Percentiles rank a stretch among this genome's conserved stretches.
These are phyloP conservation scores for Drosophila siamana DNA, from an alignment of 2,888 invertebrate genomes.

Conservation along the genomic window DNA sequence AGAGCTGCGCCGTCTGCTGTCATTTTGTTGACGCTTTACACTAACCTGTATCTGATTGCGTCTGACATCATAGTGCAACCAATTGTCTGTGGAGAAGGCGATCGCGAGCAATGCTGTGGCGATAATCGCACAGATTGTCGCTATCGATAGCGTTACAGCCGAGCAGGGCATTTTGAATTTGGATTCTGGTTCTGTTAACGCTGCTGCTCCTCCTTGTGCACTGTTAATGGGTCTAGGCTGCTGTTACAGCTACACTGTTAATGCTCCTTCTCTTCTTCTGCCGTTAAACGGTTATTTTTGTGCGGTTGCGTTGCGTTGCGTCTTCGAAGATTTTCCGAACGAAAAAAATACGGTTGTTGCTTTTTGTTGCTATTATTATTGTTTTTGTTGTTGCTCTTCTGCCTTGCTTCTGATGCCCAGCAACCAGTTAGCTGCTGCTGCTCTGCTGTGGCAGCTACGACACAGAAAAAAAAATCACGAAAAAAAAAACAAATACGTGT, in stretches of 20 bases:
- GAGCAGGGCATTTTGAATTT: constrained; percentile 93
- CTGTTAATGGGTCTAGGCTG: not conserved
- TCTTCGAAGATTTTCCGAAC: constrained; percentile 36
- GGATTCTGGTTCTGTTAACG: constrained; percentile 38
- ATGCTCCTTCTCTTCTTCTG: constrained; percentile 28
- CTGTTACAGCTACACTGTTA: constrained; percentile 2
- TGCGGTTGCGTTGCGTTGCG: constrained; percentile 20
- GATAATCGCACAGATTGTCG: constrained; percentile 97
- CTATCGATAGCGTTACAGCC: constrained; percentile 96
- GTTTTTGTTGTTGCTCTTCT: constrained; percentile 39
- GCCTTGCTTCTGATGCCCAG: constrained; percentile 50
- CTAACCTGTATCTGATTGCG: constrained; percentile 94
- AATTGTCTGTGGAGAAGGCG: constrained; percentile 98
- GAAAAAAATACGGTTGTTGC: constrained; percentile 43
- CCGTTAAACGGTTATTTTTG: constrained; percentile 33
- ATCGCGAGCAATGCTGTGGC: constrained; percentile 96
- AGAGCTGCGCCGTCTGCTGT: constrained; percentile 17
- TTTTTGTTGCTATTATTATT: constrained; percentile 29
- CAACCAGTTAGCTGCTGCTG: constrained; percentile 65
- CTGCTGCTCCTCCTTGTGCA: not conserved
- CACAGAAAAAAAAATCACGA: constrained; percentile 68
- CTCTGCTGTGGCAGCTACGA: constrained; percentile 46
- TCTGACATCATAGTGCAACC: constrained; percentile 97
- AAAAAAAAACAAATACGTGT: constrained; percentile 59
- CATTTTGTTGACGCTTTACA: constrained; percentile 52